phyloP scores from a whole-genome alignment of 2,797 vertebrate genomes.

The Hydrocynus forskahlii region DNA sequence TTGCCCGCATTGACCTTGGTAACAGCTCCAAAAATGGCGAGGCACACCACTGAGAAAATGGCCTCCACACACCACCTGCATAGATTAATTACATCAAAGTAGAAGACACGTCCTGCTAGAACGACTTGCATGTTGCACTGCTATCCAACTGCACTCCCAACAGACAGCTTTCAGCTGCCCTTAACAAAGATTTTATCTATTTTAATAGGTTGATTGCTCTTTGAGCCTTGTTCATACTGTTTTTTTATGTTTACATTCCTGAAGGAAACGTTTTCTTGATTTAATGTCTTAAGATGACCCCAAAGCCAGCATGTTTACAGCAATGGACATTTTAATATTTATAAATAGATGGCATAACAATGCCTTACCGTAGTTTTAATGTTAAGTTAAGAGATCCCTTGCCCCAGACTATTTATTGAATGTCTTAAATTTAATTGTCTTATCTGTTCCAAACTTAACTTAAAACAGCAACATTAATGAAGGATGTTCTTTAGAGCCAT shows the following conservation, averaged over 20 bases:
- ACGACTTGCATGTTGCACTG: neutral
- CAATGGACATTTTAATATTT: neutral
- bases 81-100: neutral
- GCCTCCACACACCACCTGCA: neutral
- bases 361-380: neutral
- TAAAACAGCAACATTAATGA: neutral
- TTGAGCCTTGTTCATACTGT: constrained; percentile 32
- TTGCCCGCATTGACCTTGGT: constrained; percentile 71
- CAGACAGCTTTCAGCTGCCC: neutral
- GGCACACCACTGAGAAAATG: neutral
- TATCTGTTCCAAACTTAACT: constrained; percentile 56
- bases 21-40: constrained; percentile 52
- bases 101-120: neutral
- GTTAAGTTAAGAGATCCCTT: constrained; percentile 2
- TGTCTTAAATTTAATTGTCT: constrained; percentile 23
- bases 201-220: neutral
- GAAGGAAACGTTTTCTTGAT: neutral
- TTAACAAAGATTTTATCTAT: neutral
- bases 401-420: constrained; percentile 35
- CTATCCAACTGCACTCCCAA: neutral
- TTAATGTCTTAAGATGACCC: neutral
- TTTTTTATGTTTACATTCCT: constrained; percentile 50
- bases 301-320: neutral
- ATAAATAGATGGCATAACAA: neutral
- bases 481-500: neutral